A percentile compares a stretch with the other conserved stretches of the same genome.
Evolutionary conservation across 2,797 vertebrate species (phyloP).

Genomic region (Danio albolineatus): DNA sequence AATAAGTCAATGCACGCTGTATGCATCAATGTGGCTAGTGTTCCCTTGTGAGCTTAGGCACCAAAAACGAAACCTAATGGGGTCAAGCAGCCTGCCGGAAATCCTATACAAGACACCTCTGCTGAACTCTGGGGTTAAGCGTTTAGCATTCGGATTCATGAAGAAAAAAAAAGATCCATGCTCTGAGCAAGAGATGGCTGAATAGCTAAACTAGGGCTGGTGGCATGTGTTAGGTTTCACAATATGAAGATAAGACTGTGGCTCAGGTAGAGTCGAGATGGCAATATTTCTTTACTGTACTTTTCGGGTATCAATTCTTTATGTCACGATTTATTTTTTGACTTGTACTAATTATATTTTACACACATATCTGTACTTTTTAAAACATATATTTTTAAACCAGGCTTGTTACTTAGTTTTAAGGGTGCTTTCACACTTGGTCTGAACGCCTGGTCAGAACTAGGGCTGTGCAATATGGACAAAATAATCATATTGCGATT

Average conservation of each 20-base stretch:
- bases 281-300: too few relatives aligned
- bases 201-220: not conserved
- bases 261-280: not conserved
- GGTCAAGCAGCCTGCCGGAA: conserved; percentile 17
- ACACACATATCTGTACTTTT: too few relatives aligned
- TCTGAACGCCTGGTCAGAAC: too few relatives aligned
- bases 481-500: too few relatives aligned
- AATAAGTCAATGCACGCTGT: conserved; percentile 49
- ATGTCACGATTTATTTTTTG: too few relatives aligned
- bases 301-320: too few relatives aligned
- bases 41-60: conserved; percentile 29
- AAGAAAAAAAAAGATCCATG: conserved; percentile 1
- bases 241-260: not conserved
- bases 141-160: not conserved
- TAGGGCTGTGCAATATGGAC: too few relatives aligned
- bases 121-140: not conserved
- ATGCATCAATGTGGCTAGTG: conserved; percentile 46
- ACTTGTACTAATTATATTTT: too few relatives aligned
- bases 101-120: conserved; percentile 31
- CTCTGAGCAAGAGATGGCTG: not conserved
- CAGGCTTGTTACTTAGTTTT: too few relatives aligned
- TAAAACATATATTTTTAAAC: too few relatives aligned
- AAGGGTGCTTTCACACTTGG: too few relatives aligned
- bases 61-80: conserved; percentile 28
- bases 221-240: conserved; percentile 7